A percentile compares a stretch with the other conserved stretches of the same genome.
phyloP scores from a whole-genome alignment of 37 sponge, comb jelly and placozoan genomes.

The Corticium candelabrum region DNA sequence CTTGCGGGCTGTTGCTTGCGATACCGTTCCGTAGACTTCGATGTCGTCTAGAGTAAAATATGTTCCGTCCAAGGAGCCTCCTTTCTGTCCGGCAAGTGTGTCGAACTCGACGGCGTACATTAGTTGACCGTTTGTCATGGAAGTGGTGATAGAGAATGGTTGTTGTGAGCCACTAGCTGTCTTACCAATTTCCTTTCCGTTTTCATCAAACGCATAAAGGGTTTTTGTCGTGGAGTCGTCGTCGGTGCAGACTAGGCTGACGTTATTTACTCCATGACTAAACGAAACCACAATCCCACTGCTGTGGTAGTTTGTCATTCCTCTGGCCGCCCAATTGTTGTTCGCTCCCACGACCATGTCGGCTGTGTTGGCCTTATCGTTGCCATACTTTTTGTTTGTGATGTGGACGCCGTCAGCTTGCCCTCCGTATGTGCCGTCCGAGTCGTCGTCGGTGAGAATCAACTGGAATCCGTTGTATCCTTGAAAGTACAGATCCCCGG shows the following conservation, averaged over 20 bases:
- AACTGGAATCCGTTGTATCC: neutral
- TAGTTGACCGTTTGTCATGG: neutral
- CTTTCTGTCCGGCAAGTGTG: neutral
- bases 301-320: neutral
- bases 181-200: neutral
- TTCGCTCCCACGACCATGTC: neutral
- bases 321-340: neutral
- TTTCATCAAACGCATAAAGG: neutral
- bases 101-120: constrained; percentile 2
- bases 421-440: neutral
- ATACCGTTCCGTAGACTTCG: neutral
- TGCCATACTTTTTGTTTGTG: neutral
- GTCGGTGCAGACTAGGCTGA: neutral
- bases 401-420: constrained; percentile 1
- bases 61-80: neutral
- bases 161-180: neutral
- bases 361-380: neutral
- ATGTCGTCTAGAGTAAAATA: neutral
- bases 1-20: neutral
- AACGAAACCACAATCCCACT: neutral
- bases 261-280: neutral
- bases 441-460: neutral
- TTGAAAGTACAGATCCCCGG: neutral
- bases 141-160: neutral
- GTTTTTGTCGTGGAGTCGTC: neutral